A percentile compares a stretch with the other conserved stretches of the same genome.
These are phyloP conservation scores for Cossypha polioptera DNA, from an alignment of 2,797 vertebrate species.

Conservation along the genomic window DNA sequence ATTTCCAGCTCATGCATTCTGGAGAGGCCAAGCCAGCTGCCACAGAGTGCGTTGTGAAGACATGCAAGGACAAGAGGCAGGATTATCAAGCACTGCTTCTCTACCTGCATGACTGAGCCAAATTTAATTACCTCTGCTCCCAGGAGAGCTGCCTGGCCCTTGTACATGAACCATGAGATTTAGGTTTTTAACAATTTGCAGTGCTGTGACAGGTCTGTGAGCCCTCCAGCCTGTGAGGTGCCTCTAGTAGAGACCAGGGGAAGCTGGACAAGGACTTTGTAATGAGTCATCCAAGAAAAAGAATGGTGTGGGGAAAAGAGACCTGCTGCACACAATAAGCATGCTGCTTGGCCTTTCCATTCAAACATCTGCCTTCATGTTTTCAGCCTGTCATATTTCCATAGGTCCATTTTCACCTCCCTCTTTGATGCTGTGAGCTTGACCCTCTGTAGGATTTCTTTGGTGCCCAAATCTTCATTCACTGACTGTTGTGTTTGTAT, in stretches of 20 bases:
- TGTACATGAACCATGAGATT: not conserved
- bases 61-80: not conserved
- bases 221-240: not conserved
- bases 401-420: not conserved
- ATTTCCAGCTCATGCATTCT: not conserved
- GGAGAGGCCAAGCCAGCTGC: not conserved
- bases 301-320: not conserved
- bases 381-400: not conserved
- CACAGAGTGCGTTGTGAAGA: accelerated
- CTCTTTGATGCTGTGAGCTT: not conserved
- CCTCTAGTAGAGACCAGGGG: not conserved
- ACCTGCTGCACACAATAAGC: not conserved
- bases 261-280: not conserved
- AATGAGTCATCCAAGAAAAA: not conserved
- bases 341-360: not conserved
- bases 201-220: not conserved
- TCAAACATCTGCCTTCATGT: not conserved
- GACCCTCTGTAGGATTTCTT: not conserved
- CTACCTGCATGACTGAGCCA: not conserved
- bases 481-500: not conserved
- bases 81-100: not conserved
- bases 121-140: not conserved
- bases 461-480: not conserved
- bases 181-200: not conserved
- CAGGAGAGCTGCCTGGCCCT: not conserved